phyloP scores from a whole-genome alignment of 2,888 invertebrate genomes.

The Synanthedon andrenaeformis region DNA sequence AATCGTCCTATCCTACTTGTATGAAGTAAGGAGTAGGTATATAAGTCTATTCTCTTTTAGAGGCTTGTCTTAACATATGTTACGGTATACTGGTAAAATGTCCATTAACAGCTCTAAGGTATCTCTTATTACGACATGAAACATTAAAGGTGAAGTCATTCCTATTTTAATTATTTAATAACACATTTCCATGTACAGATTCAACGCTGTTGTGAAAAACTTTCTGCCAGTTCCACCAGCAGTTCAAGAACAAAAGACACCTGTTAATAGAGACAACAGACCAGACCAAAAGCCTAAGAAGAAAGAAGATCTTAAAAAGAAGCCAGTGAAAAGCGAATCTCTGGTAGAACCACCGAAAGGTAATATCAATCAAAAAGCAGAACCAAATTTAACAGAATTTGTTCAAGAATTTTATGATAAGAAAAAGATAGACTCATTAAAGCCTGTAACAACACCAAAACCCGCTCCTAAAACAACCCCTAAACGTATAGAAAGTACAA shows the following conservation, averaged over 20 bases:
- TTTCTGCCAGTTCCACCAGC: slow-evolving; percentile 24
- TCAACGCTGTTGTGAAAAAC: slow-evolving; percentile 52
- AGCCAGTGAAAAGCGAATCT: slow-evolving; percentile 26
- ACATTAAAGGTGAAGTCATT: no score
- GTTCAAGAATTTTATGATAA: background rate
- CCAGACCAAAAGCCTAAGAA: slow-evolving; percentile 8
- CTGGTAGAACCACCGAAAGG: slow-evolving; percentile 15
- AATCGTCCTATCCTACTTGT: no score
- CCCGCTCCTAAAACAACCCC: background rate
- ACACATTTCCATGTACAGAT: slow-evolving; percentile 22
- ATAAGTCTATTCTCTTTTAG: no score
- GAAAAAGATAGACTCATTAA: background rate
- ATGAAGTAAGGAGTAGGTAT: no score
- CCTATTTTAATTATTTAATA: no score
- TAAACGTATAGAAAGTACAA: background rate
- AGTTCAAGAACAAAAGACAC: slow-evolving; percentile 10
- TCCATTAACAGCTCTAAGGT: no score
- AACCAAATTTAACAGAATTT: background rate
- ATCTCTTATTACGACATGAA: no score
- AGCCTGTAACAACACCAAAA: background rate
- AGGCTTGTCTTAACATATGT: no score
- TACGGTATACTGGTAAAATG: no score
- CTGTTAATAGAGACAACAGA: slow-evolving; percentile 9
- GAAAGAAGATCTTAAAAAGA: slow-evolving; percentile 7
- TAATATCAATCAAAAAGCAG: background rate